These are phyloP conservation scores for Phylloscopus whistleri DNA, from an alignment of 2,113 vertebrate genomes.

Conservation along the genomic window DNA sequence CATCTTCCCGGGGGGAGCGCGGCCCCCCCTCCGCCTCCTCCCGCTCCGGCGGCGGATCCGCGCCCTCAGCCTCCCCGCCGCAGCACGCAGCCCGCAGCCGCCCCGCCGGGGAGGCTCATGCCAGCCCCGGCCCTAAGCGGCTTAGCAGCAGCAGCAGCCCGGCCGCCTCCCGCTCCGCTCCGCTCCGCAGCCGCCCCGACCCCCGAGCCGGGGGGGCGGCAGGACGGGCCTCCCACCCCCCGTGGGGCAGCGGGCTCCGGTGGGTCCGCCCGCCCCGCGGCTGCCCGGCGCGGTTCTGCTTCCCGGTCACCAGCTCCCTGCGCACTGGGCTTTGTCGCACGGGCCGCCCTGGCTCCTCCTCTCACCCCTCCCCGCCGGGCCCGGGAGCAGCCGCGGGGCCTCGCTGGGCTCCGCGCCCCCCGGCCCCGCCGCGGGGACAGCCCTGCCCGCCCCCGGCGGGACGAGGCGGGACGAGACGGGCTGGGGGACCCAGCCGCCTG, in stretches of 20 bases:
- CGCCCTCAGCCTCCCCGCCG: neutral
- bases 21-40: neutral
- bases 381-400: neutral
- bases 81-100: slow-evolving; percentile 22
- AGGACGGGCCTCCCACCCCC: slow-evolving; percentile 49
- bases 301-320: slow-evolving; percentile 57
- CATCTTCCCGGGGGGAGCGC: slow-evolving; percentile 76
- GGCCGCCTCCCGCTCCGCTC: neutral
- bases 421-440: neutral
- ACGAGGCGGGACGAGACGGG: neutral
- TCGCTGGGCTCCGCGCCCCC: neutral
- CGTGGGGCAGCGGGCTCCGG: slow-evolving; percentile 2
- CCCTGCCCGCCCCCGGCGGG: neutral
- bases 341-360: slow-evolving; percentile 40
- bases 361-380: neutral
- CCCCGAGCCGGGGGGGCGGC: slow-evolving; percentile 4
- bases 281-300: slow-evolving; percentile 18
- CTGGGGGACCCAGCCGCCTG: no score
- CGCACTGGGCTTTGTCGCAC: slow-evolving; percentile 55
- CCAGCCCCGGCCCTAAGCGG: slow-evolving; percentile 29
- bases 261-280: slow-evolving; percentile 34
- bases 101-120: slow-evolving; percentile 44
- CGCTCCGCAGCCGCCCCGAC: neutral
- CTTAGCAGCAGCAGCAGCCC: neutral
- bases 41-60: neutral